phyloP scores from a whole-genome alignment of 2,113 vertebrate genomes.

The Catharus bicknelli region DNA sequence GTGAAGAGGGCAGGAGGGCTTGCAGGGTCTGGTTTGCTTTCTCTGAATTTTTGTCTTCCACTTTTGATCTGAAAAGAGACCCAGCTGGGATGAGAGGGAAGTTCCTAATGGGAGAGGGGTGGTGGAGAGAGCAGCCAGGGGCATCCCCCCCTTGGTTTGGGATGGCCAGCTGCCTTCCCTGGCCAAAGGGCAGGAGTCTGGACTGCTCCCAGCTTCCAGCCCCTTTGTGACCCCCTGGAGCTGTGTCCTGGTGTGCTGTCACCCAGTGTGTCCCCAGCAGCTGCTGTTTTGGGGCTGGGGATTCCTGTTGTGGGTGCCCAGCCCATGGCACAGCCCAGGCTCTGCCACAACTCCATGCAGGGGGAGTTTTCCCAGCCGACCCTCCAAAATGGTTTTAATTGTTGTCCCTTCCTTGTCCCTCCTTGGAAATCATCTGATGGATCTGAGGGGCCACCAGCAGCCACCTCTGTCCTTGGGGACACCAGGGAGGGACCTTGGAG shows the following conservation, averaged over 20 bases:
- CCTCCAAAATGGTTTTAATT: neutral
- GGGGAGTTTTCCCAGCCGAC: neutral
- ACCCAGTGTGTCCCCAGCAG: neutral
- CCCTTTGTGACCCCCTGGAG: rapidly evolving
- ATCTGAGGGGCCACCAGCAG: neutral
- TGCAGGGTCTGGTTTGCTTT: rapidly evolving
- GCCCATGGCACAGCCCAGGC: neutral
- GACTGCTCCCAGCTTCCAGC: neutral
- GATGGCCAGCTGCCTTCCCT: neutral
- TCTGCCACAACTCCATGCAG: rapidly evolving
- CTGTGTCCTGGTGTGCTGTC: neutral
- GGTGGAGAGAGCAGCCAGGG: neutral
- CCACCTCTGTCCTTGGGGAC: neutral
- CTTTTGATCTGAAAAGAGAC: neutral
- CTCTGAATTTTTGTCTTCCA: neutral
- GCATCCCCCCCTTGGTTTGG: neutral
- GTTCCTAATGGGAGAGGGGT: neutral
- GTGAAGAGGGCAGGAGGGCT: neutral
- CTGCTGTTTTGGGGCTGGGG: neutral
- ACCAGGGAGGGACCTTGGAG: neutral
- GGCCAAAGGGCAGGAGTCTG: neutral
- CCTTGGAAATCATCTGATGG: neutral
- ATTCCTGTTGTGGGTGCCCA: rapidly evolving
- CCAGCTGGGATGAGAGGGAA: neutral
- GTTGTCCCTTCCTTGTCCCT: neutral